Evolutionary conservation across 2,888 invertebrate species (phyloP), one percentile per base, ranked within the genome.

Genomic region (Anthrax anthrax): DNA sequence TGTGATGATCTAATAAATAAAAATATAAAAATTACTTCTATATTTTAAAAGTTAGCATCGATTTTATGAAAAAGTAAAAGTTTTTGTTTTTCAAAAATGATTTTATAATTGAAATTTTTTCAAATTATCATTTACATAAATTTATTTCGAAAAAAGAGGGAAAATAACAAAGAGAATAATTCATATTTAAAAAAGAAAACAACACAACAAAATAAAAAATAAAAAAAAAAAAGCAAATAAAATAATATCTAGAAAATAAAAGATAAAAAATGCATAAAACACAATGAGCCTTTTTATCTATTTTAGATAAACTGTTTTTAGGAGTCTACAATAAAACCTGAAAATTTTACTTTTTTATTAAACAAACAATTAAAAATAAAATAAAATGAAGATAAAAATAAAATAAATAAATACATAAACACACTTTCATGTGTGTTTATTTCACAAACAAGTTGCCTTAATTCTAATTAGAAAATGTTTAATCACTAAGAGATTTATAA

Each of bases 251-350:
- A n/a, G n/a, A n/a, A n/a, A n/a, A n/a, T n/a, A n/a, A 38, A 18
- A 18, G 32, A 36, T 14, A 18, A 39, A 47, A 47, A 14, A 23
- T 8, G 43, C 4, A 41, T 37, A 23, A 43, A 27, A 47, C 34
- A 47, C 37, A 47, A 47, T 46, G 47, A 51, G 48, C 48, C 51
- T 49, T 46, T 41, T 47, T 47, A 47, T 38, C 43, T 51, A 49
- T 49, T 48, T 48, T 39, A 48, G 27, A 46, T 32, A 38, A 43
- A 43, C 51, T 51, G 51, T 51, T 51, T 51, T 50, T 51, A 51
- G 51, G 51, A 51, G 51, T 51, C 43, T 17, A 43, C 41, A 43
- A 46, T 47, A 47, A 51, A 48, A 48, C 51, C 51, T 47, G 48
- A 50, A 18, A 37, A 36, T 40, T 47, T 40, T 43, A 44, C 37